A percentile compares a stretch with the other conserved stretches of the same genome.
These are phyloP conservation scores for Tipula helvola DNA, from an alignment of 2,888 invertebrate species.

Conservation along the genomic window DNA sequence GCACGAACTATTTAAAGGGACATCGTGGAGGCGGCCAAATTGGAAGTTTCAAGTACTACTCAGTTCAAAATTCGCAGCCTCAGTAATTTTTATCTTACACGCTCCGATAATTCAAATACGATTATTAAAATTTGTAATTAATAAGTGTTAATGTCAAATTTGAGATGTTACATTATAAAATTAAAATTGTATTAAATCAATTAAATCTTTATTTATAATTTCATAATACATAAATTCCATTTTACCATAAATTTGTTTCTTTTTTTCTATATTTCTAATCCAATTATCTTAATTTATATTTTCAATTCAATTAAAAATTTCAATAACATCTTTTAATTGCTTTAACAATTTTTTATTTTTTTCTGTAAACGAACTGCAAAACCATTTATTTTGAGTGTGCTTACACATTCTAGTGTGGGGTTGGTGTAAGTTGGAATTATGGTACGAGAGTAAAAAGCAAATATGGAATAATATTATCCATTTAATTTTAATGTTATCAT, in stretches of 20 bases:
- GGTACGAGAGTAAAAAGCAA: neutral
- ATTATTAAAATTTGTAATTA: too few species aligned
- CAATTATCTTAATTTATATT: neutral
- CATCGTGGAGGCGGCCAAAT: too few species aligned
- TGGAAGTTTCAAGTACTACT: too few species aligned
- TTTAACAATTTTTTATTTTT: neutral
- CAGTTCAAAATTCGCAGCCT: too few species aligned
- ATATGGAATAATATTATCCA: neutral
- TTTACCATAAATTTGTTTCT: neutral
- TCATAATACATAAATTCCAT: neutral
- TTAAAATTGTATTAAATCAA: neutral
- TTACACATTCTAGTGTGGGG: neutral
- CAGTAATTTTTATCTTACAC: too few species aligned
- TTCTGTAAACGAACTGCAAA: neutral
- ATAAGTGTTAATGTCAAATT: too few species aligned
- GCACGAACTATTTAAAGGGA: too few species aligned
- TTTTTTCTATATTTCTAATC: neutral
- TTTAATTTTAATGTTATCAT: slow-evolving; percentile 4
- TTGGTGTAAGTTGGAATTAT: neutral
- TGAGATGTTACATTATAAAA: neutral
- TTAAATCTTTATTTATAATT: neutral
- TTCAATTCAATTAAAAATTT: slow-evolving; percentile 4
- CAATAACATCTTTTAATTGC: neutral
- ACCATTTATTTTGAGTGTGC: neutral
- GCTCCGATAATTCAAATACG: too few species aligned